Evolutionary conservation across 1,140 invertebrate species (phyloP).

Genomic region (Drosophila lacteicornis): DNA sequence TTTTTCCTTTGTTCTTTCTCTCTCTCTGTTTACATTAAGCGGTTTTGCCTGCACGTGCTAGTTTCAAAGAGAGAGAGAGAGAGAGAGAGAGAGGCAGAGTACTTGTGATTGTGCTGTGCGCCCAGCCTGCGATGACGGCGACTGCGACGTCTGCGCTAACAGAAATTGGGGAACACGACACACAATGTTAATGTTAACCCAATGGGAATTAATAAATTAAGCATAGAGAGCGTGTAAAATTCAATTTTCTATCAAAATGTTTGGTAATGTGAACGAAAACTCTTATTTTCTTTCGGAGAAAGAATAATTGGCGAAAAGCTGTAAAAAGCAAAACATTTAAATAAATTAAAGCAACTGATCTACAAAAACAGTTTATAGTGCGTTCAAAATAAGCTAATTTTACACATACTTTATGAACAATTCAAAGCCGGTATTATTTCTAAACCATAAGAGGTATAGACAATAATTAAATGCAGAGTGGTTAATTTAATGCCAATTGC

Average conservation of each 20-base stretch:
- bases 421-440: no score
- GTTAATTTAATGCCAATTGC: no score
- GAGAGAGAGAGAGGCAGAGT: not conserved
- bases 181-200: slow-evolving; percentile 50
- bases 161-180: slow-evolving; percentile 51
- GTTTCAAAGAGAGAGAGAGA: slow-evolving; percentile 10
- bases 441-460: no score
- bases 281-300: no score
- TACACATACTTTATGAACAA: no score
- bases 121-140: slow-evolving; percentile 50
- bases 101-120: slow-evolving; percentile 46
- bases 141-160: slow-evolving; percentile 36
- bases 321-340: not conserved
- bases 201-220: slow-evolving; percentile 8
- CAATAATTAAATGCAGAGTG: no score
- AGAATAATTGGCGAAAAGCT: not conserved
- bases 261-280: not conserved
- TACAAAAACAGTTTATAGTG: not conserved
- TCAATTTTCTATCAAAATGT: not conserved
- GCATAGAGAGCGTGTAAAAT: slow-evolving; percentile 1
- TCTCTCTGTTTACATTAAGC: slow-evolving; percentile 76
- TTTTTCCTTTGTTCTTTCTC: slow-evolving; percentile 24
- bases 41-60: slow-evolving; percentile 68
- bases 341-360: slow-evolving; percentile 10
- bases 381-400: no score